These are phyloP conservation scores for Zoroaster sp. DNA, from an alignment of 53 echinoderm and acorn worm genomes.

Conservation along the genomic window DNA sequence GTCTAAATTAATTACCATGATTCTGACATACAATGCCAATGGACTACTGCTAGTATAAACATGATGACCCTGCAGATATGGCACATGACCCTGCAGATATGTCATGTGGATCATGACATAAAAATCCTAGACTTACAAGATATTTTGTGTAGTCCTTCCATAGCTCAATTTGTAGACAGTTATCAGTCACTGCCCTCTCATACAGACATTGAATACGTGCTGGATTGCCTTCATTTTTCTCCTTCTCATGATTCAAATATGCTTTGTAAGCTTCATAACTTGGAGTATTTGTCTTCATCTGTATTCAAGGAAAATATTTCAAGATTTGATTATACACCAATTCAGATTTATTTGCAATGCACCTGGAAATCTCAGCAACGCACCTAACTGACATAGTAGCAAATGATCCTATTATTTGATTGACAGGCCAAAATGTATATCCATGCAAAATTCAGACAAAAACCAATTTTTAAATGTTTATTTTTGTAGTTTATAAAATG, in stretches of 20 bases:
- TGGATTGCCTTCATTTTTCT: slow-evolving; percentile 74
- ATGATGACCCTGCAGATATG: too few relatives aligned
- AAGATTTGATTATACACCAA: background rate
- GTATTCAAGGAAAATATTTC: too few relatives aligned
- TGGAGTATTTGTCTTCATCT: slow-evolving; percentile 63
- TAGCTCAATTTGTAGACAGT: slow-evolving; percentile 77
- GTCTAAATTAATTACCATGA: too few relatives aligned
- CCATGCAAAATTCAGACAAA: too few relatives aligned
- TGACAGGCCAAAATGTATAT: too few relatives aligned
- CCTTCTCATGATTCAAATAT: slow-evolving; percentile 69
- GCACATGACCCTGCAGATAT: background rate
- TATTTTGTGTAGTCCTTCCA: slow-evolving; percentile 86
- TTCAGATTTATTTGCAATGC: background rate
- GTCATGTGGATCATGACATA: background rate
- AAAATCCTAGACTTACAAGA: slow-evolving; percentile 57
- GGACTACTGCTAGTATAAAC: too few relatives aligned
- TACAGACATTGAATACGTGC: slow-evolving; percentile 81
- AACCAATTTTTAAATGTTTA: too few relatives aligned
- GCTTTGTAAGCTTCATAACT: slow-evolving; percentile 64
- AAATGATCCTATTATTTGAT: too few relatives aligned
- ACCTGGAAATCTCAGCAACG: too few relatives aligned
- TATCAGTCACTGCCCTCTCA: slow-evolving; percentile 82
- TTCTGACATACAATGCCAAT: too few relatives aligned
- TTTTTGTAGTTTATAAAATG: too few relatives aligned
- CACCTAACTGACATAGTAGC: too few relatives aligned